Conservation (phyloP, 92 coral and sea anemone species). For the Plumapathes pennacea region DNA sequence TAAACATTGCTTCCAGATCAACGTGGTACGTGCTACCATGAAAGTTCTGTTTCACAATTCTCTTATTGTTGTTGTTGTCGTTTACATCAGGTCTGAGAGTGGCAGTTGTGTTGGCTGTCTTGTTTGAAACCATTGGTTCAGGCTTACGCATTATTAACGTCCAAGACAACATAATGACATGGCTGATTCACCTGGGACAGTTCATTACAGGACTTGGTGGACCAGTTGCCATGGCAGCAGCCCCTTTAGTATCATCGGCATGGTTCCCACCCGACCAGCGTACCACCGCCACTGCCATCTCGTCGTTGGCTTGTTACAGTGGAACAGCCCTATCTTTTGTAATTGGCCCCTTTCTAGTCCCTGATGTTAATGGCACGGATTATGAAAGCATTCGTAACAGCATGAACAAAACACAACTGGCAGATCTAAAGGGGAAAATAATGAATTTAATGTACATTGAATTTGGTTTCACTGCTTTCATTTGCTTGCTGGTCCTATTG, state of each 20-base stretch:
- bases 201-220: conserved; percentile 93
- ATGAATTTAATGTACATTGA: conserved; percentile 80
- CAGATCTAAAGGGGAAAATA: conserved; percentile 51
- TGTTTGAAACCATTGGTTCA: conserved; percentile 79
- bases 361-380: conserved; percentile 45
- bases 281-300: conserved; percentile 93
- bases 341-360: conserved; percentile 81
- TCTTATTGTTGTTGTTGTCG: no score
- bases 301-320: conserved; percentile 84
- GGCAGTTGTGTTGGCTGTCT: conserved; percentile 76
- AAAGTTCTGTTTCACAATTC: no score
- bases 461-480: conserved; percentile 55
- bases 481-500: conserved; percentile 59
- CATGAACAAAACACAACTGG: conserved; percentile 47
- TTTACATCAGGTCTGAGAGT: conserved; percentile 90
- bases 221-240: conserved; percentile 97
- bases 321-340: conserved; percentile 89
- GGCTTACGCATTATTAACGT: conserved; percentile 70
- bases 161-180: conserved; percentile 24
- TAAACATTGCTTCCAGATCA: no score
- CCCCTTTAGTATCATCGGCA: conserved; percentile 90
- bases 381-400: conserved; percentile 16
- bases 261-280: conserved; percentile 99
- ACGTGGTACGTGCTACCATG: no score
- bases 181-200: conserved; percentile 85